Base-by-base conservation (phyloP, 2,113 vertebrate genomes). In the Hymenochirus boettgeri region DNA sequence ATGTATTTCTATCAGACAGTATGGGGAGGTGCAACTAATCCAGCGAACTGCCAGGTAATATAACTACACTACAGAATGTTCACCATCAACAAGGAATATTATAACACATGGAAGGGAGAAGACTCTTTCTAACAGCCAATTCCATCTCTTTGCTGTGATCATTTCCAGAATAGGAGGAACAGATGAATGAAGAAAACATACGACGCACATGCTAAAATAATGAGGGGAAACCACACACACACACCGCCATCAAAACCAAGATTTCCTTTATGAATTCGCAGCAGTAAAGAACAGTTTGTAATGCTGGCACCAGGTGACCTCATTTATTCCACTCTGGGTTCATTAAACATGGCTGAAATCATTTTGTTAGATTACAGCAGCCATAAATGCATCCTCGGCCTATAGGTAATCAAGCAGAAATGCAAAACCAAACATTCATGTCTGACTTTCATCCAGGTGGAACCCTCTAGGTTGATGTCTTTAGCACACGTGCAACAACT, bases 321-420 rank as follows among this genome's bases (percentile, higher is more conserved):
- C 31, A 69, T 69, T 69, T 69, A 69, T 69, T 69, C 65, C 65
- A 69, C 57, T 69, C 65, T 60, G 65, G 56, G 57, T 69, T 47
- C 29, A 59, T 67, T 53, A 69, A 69, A 69, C 60, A 69, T 69
- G 65, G 47, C 57, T 69, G 57, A 69, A 69, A 69, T 60, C 42
- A 69, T 69, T 69, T 69, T 47, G 53, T 31, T 53, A 60, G 65
- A 69, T 60, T 69, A 31, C 57, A 67, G 31, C 27, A 57, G 55
- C 57, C 47, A 60, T 69, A 69, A 69, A 69, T 53, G 65, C 60
- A 69, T 60, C 65, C 65, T 69, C 47, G 26, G 42, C 50, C 35
- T 57, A 65, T 24, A 50, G 23, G 42, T 56, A 65, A 65, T 65
- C 54, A 59, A 60, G 65, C 57, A 60, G 52, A 60, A 69, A 69